Percentiles rank a stretch among this genome's conserved stretches.
These are phyloP conservation scores for Ypsolopha scabrella DNA, from an alignment of 2,888 invertebrate genomes.

Conservation along the genomic window DNA sequence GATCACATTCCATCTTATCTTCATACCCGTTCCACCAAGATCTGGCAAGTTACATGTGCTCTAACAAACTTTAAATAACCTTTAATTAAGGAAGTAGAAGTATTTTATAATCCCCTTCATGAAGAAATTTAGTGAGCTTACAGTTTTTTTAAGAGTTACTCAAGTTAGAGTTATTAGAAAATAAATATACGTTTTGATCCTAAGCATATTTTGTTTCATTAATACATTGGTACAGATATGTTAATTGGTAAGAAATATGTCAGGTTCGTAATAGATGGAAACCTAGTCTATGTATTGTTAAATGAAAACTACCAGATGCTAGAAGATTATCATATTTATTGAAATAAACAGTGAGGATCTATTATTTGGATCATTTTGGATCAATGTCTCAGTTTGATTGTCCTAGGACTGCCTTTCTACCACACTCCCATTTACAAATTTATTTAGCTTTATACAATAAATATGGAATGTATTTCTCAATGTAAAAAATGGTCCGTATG, in stretches of 20 bases:
- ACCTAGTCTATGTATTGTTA: not conserved
- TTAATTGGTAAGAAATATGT: not conserved
- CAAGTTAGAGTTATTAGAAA: not conserved
- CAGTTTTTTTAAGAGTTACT: too few relatives aligned
- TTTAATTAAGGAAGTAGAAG: too few relatives aligned
- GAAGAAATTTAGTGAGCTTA: too few relatives aligned
- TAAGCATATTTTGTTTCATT: not conserved
- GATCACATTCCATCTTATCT: not conserved
- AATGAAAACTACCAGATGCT: not conserved
- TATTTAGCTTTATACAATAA: not conserved
- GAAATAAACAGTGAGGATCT: too few relatives aligned
- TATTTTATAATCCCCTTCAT: too few relatives aligned
- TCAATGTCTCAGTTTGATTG: too few relatives aligned
- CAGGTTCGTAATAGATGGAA: not conserved
- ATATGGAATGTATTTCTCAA: not conserved
- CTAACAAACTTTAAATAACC: too few relatives aligned
- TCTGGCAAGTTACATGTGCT: too few relatives aligned
- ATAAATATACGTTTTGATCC: not conserved
- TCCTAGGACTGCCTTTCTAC: too few relatives aligned
- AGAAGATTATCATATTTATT: not conserved
- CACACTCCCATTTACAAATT: too few relatives aligned
- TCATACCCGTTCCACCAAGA: not conserved
- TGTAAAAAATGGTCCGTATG: not conserved
- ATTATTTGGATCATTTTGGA: too few relatives aligned
- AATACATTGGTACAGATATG: not conserved